phyloP scores from a whole-genome alignment of 2,888 invertebrate genomes.

The Nasonovia ribisnigri region DNA sequence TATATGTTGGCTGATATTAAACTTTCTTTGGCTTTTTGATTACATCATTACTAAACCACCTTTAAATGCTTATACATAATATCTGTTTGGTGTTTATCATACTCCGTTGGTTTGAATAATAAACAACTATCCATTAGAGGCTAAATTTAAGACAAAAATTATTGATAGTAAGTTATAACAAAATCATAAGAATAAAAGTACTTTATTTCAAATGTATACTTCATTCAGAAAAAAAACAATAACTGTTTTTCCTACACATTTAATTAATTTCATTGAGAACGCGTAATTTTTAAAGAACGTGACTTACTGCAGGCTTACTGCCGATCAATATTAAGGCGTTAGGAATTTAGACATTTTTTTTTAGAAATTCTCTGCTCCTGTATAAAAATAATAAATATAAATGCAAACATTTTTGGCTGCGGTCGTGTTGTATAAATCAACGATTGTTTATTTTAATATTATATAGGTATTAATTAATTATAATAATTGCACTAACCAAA shows the following conservation, averaged over 20 bases:
- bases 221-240: neutral
- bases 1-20: too few relatives aligned
- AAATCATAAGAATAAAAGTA: neutral
- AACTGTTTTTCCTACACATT: neutral
- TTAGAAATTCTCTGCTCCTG: neutral
- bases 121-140: neutral
- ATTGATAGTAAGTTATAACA: neutral
- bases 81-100: neutral
- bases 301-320: too few relatives aligned
- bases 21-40: neutral
- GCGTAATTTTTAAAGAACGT: too few relatives aligned
- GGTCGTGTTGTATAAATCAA: neutral
- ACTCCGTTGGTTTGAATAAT: neutral
- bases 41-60: neutral
- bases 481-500: neutral
- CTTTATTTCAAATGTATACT: neutral
- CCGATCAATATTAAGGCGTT: too few relatives aligned
- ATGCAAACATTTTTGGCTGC: neutral
- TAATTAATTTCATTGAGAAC: neutral
- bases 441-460: neutral
- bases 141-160: neutral
- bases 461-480: neutral
- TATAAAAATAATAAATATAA: neutral
- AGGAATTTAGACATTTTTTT: too few relatives aligned
- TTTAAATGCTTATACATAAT: too few relatives aligned